A percentile compares a stretch with the other conserved stretches of the same genome.
These are phyloP conservation scores for Metellina segmentata DNA, from an alignment of 2,888 invertebrate species.

Conservation along the genomic window DNA sequence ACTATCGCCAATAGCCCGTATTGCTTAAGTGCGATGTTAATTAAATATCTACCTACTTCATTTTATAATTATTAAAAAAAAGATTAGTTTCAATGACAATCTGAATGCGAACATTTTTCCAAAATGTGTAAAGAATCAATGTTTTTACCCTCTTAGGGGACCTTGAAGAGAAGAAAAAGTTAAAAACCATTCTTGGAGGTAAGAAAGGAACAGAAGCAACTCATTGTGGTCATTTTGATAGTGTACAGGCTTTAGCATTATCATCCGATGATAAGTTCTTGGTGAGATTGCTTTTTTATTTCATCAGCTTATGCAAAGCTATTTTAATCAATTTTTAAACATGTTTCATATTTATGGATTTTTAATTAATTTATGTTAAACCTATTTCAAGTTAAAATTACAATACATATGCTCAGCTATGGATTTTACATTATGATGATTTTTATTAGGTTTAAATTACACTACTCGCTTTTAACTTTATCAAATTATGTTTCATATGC, in stretches of 20 bases:
- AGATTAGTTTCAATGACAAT: too few species aligned
- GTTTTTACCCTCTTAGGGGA: slow-evolving; percentile 80
- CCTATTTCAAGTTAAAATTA: neutral
- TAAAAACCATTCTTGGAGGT: slow-evolving; percentile 80
- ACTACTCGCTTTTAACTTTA: neutral
- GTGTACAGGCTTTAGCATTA: slow-evolving; percentile 86
- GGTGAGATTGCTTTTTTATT: slow-evolving; percentile 83
- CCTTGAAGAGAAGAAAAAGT: slow-evolving; percentile 79
- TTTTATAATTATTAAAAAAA: too few species aligned
- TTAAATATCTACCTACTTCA: too few species aligned
- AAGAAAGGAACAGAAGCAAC: slow-evolving; percentile 79
- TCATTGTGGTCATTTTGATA: slow-evolving; percentile 80
- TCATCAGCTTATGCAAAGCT: neutral
- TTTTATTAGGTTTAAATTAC: neutral
- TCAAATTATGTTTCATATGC: too few species aligned
- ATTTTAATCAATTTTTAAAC: neutral
- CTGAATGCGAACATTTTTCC: too few species aligned
- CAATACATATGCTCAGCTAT: neutral
- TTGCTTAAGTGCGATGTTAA: too few species aligned
- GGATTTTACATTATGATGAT: neutral
- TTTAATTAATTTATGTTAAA: neutral
- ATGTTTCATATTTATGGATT: neutral
- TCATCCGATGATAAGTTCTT: slow-evolving; percentile 91
- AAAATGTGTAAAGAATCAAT: neutral
- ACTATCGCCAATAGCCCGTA: too few species aligned